These are phyloP conservation scores for Nomada lathburiana DNA, from an alignment of 2,888 invertebrate genomes.

Conservation along the genomic window DNA sequence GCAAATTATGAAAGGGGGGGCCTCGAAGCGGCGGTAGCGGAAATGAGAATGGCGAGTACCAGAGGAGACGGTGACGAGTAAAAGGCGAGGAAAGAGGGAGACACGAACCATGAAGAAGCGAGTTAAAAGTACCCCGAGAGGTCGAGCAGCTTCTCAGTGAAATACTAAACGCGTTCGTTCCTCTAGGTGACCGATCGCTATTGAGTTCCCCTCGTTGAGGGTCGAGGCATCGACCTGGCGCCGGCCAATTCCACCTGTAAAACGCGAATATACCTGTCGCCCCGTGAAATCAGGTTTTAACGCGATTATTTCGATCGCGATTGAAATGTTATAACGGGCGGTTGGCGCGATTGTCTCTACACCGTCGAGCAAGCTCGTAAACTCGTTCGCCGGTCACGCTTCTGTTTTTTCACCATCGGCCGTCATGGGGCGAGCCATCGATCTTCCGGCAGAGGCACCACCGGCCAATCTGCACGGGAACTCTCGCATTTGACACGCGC, in stretches of 20 bases:
- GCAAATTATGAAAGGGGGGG: constrained; percentile 70
- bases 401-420: constrained; percentile 11
- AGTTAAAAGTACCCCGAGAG: constrained; percentile 13
- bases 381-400: background rate
- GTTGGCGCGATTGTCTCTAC: constrained; percentile 7
- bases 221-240: constrained; percentile 28
- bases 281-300: constrained; percentile 49
- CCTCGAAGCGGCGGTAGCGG: constrained; percentile 36
- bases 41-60: constrained; percentile 57
- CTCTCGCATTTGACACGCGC: constrained; percentile 2
- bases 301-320: constrained; percentile 43
- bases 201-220: constrained; percentile 37
- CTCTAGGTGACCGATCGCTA: constrained; percentile 37
- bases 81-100: constrained; percentile 30
- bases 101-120: constrained; percentile 29
- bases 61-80: constrained; percentile 13
- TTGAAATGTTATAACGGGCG: constrained; percentile 9
- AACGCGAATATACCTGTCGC: constrained; percentile 33
- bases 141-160: background rate
- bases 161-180: constrained; percentile 25
- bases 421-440: constrained; percentile 10
- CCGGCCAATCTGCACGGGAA: constrained; percentile 9
- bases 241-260: constrained; percentile 44
- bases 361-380: constrained; percentile 2
- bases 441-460: background rate